Conservation (phyloP, 2,888 invertebrate genomes). For the Patella ulyssiponensis region DNA sequence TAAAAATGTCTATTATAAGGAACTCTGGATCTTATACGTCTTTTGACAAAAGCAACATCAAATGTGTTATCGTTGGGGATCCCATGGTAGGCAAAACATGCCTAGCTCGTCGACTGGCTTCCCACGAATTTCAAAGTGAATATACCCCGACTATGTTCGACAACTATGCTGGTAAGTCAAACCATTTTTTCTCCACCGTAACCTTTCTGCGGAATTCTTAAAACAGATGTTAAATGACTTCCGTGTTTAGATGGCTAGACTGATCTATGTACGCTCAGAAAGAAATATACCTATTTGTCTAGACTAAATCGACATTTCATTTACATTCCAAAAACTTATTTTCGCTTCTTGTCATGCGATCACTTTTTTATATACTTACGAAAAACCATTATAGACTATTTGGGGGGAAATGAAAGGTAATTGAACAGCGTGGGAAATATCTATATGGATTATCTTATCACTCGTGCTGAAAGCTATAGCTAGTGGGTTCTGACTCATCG, state of each 20-base stretch:
- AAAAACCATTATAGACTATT: too few relatives aligned
- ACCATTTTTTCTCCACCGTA: background rate
- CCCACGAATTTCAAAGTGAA: slow-evolving; percentile 51
- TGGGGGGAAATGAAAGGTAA: too few relatives aligned
- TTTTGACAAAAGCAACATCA: slow-evolving; percentile 46
- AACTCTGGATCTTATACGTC: slow-evolving; percentile 31
- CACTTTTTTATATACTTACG: too few relatives aligned
- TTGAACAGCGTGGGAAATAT: too few relatives aligned
- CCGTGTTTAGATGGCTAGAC: background rate
- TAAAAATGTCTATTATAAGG: background rate
- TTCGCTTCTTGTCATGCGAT: too few relatives aligned
- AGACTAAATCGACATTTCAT: too few relatives aligned
- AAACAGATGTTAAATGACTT: background rate
- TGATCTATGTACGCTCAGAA: background rate
- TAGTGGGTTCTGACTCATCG: too few relatives aligned
- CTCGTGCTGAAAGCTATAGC: too few relatives aligned
- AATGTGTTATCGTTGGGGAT: slow-evolving; percentile 63
- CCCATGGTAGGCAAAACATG: slow-evolving; percentile 57
- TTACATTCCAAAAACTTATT: too few relatives aligned
- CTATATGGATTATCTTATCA: too few relatives aligned
- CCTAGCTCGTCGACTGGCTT: slow-evolving; percentile 52
- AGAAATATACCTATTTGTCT: too few relatives aligned
- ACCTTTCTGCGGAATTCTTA: background rate
- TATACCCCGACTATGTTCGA: slow-evolving; percentile 61
- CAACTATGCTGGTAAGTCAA: slow-evolving; percentile 57